Evolutionary conservation across 1,140 invertebrate genomes (phyloP).

Genomic region (Ganaspis sp.): DNA sequence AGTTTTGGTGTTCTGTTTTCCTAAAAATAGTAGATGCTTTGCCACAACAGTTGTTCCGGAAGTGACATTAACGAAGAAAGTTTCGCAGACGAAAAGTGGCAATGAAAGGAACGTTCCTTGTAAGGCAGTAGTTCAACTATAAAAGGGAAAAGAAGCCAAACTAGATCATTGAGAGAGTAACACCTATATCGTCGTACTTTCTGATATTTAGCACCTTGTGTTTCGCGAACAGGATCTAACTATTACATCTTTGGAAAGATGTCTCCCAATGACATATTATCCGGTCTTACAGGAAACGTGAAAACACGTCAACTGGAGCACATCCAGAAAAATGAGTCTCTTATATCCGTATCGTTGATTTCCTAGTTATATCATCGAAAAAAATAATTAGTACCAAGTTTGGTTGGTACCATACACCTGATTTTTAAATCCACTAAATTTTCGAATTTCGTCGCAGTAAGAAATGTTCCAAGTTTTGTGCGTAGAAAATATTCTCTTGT

Average conservation of each 20-base stretch:
- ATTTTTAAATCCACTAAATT: too few species aligned
- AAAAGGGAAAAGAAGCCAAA: slow-evolving; percentile 2
- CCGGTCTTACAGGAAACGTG: background rate
- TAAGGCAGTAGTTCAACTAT: background rate
- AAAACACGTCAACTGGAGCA: background rate
- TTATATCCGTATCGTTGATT: too few species aligned
- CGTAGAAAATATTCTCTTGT: too few species aligned
- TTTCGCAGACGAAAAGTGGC: background rate
- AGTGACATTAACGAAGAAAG: background rate
- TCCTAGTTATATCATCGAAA: too few species aligned
- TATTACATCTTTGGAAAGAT: background rate
- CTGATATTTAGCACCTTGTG: slow-evolving; percentile 18
- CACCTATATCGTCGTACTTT: background rate
- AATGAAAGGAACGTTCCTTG: background rate
- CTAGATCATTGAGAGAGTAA: slow-evolving; percentile 1
- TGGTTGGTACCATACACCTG: too few species aligned
- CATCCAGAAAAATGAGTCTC: too few species aligned
- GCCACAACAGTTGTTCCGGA: too few species aligned
- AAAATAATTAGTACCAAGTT: too few species aligned
- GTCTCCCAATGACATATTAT: background rate
- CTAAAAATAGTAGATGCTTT: too few species aligned
- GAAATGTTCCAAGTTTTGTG: too few species aligned
- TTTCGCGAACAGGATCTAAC: slow-evolving; percentile 14
- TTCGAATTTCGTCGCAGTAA: too few species aligned
- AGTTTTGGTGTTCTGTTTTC: too few species aligned